phyloP scores from a whole-genome alignment of 2,888 invertebrate species.

The Steinernema hermaphroditum region DNA sequence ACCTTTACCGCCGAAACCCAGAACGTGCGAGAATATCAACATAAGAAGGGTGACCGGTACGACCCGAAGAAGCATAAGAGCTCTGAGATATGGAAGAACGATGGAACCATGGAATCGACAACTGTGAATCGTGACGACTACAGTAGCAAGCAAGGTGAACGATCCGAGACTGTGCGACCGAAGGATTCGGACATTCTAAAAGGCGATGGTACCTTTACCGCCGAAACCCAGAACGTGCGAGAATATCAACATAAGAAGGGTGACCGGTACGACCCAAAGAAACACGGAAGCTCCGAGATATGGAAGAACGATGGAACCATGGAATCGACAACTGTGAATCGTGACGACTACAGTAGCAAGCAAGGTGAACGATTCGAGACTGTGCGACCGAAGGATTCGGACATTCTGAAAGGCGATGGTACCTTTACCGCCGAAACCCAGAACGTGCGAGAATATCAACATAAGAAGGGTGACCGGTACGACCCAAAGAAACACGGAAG shows the following conservation, averaged over 20 bases:
- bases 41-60: slow-evolving; percentile 35
- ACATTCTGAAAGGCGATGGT: slow-evolving; percentile 23
- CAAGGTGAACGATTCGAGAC: slow-evolving; percentile 37
- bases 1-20: no score
- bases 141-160: slow-evolving; percentile 38
- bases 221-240: slow-evolving; percentile 9
- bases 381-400: slow-evolving; percentile 32
- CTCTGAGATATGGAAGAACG: slow-evolving; percentile 28
- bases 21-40: slow-evolving; percentile 33
- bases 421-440: slow-evolving; percentile 32
- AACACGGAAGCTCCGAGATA: neutral
- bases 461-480: slow-evolving; percentile 26
- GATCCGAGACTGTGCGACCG: slow-evolving; percentile 21
- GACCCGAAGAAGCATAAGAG: slow-evolving; percentile 33
- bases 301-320: slow-evolving; percentile 1
- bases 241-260: slow-evolving; percentile 13
- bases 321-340: slow-evolving; percentile 1
- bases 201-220: slow-evolving; percentile 27
- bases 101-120: slow-evolving; percentile 28
- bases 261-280: neutral
- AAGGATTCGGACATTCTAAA: slow-evolving; percentile 30
- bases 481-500: slow-evolving; percentile 3
- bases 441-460: slow-evolving; percentile 35
- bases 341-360: neutral
- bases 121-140: slow-evolving; percentile 40